phyloP scores from a whole-genome alignment of 2,888 invertebrate genomes.

The Amphipoea lucens region DNA sequence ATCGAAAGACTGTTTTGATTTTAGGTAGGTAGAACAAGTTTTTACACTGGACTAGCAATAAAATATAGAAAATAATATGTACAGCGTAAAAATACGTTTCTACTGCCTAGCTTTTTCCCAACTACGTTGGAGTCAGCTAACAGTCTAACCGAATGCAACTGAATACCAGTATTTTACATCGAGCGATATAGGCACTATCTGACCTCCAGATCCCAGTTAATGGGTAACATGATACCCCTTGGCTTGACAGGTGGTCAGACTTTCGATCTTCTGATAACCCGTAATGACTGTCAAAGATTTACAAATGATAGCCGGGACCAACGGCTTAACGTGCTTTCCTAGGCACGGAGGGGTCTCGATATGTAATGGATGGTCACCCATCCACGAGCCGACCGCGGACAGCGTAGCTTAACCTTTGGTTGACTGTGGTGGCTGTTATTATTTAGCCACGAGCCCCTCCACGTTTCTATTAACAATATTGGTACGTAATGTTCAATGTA shows the following conservation, averaged over 20 bases:
- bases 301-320: not conserved
- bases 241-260: not conserved
- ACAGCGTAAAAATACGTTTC: not conserved
- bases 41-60: not conserved
- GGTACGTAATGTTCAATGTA: constrained; percentile 12
- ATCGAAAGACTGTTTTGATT: not conserved
- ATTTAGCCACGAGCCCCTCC: not conserved
- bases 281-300: not conserved
- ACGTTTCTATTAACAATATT: not conserved
- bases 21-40: not conserved
- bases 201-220: too few species aligned
- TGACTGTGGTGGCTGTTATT: not conserved
- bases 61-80: not conserved
- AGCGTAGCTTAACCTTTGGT: not conserved
- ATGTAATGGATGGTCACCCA: not conserved
- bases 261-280: not conserved
- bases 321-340: not conserved
- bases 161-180: too few species aligned
- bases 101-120: not conserved
- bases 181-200: too few species aligned
- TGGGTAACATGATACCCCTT: too few species aligned
- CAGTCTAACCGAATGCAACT: too few species aligned
- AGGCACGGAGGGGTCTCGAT: not conserved
- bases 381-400: not conserved
- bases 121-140: too few species aligned